phyloP scores from a whole-genome alignment of 2,113 vertebrate species.

The Labrus mixtus region DNA sequence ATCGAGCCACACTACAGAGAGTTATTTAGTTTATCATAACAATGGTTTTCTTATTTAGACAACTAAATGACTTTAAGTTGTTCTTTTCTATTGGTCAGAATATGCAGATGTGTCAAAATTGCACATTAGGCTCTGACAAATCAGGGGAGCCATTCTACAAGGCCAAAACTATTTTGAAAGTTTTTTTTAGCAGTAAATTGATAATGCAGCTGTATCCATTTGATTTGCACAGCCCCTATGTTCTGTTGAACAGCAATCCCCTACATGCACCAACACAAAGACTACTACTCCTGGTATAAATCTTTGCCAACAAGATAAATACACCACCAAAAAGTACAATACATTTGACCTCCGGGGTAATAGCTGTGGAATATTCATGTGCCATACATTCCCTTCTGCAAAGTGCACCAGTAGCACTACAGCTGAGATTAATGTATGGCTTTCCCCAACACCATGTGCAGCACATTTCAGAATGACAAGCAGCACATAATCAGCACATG shows the following conservation, averaged over 20 bases:
- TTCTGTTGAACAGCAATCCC: not conserved
- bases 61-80: too few relatives aligned
- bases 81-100: too few relatives aligned
- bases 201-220: too few relatives aligned
- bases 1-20: too few relatives aligned
- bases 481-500: constrained; percentile 67
- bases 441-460: constrained; percentile 55
- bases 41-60: too few relatives aligned
- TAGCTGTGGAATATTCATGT: constrained; percentile 67
- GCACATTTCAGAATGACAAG: constrained; percentile 68
- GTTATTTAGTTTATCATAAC: too few relatives aligned
- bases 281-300: constrained; percentile 10
- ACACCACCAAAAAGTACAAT: constrained; percentile 44
- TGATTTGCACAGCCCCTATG: not conserved
- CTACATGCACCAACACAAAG: not conserved
- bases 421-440: constrained; percentile 63
- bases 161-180: too few relatives aligned
- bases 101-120: too few relatives aligned
- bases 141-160: too few relatives aligned
- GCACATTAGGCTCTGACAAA: too few relatives aligned
- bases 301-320: constrained; percentile 55
- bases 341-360: constrained; percentile 57
- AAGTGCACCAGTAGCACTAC: constrained; percentile 58
- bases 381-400: constrained; percentile 26
- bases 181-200: too few relatives aligned